Evolutionary conservation across 2,113 vertebrate genomes (phyloP), one percentile per base, ranked within the genome.

Genomic region (Tor tambroides): DNA sequence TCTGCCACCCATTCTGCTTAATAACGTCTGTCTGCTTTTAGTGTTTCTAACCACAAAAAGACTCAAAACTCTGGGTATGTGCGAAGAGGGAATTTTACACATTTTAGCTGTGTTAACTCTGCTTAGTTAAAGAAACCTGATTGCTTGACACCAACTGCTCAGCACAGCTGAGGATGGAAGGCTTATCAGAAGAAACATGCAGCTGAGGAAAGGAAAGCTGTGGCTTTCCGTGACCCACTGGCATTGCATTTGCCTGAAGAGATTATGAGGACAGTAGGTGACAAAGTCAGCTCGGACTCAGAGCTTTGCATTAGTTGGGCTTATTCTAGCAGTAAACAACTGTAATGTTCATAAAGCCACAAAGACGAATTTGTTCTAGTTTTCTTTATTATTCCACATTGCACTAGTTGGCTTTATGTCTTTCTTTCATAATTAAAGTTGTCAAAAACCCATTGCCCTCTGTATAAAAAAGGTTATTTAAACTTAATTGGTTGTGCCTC

Each of bases 161-260:
- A 35, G 78, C 54, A 28, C 35, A 38, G 38, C 75, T 46, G 69
- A 54, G 77, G 76, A 38, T 56, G 78, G 76, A 23, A 46, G 35
- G 76, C 72, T 74, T 83, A 89, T 82, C 71, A 28, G 59, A 72
- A 80, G 65, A 80, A 67, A 84, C 46, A 54, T 49, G 26, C 79
- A 65, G 85, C 35, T 35, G 79, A 80, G 35, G 77, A 56, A 81
- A 74, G 35, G 77, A 56, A 81, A 81, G 38, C 56, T 43, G 35
- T 81, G 35, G 49, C 26, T 69, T 83, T 69, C 63, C 15, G 9
- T 83, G 80, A 83, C 63, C 80, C 63, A 83, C 80, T 46, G 80
- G n/a, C 59, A 67, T 30, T 51, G 41, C 41, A 69, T 83, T 83
- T 69, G 61, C 63, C 41, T 65, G 67, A 75, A 38, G 54, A 87